A percentile compares a stretch with the other conserved stretches of the same genome.
These are phyloP conservation scores for Electrona antarctica DNA, from an alignment of 2,113 vertebrate genomes.

Conservation along the genomic window DNA sequence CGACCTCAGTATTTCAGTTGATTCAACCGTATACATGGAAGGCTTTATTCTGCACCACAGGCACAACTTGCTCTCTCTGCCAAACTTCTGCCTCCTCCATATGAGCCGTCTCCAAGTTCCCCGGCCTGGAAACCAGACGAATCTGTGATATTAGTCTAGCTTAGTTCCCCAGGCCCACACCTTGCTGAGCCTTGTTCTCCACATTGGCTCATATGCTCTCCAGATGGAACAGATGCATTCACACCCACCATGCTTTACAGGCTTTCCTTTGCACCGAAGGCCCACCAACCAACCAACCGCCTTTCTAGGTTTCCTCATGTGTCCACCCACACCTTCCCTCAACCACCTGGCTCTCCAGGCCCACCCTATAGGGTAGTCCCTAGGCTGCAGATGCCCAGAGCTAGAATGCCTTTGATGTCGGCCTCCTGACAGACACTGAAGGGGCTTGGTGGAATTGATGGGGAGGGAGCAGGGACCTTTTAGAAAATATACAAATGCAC, in stretches of 20 bases:
- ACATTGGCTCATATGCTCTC: background rate
- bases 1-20: too few relatives aligned
- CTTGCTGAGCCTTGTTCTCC: too few relatives aligned
- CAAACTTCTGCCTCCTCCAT: background rate
- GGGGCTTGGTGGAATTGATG: constrained; percentile 53
- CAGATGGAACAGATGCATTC: background rate
- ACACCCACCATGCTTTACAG: background rate
- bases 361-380: constrained; percentile 45
- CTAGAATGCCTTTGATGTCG: constrained; percentile 73
- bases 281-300: constrained; percentile 40
- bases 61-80: constrained; percentile 42
- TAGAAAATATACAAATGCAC: background rate
- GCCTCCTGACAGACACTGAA: constrained; percentile 68
- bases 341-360: constrained; percentile 9
- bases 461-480: background rate
- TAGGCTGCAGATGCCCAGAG: constrained; percentile 73
- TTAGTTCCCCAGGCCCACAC: too few relatives aligned
- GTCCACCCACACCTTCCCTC: background rate
- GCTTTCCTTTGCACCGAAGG: constrained; percentile 12
- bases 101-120: too few relatives aligned
- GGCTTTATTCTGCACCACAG: constrained; percentile 14
- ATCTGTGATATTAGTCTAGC: too few relatives aligned
- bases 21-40: too few relatives aligned
- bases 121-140: too few relatives aligned
- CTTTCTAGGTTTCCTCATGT: constrained; percentile 38